Percentiles rank a stretch among this genome's conserved stretches.
Conservation (phyloP, 2,113 vertebrate genomes). For the Hypanus sabinus region DNA sequence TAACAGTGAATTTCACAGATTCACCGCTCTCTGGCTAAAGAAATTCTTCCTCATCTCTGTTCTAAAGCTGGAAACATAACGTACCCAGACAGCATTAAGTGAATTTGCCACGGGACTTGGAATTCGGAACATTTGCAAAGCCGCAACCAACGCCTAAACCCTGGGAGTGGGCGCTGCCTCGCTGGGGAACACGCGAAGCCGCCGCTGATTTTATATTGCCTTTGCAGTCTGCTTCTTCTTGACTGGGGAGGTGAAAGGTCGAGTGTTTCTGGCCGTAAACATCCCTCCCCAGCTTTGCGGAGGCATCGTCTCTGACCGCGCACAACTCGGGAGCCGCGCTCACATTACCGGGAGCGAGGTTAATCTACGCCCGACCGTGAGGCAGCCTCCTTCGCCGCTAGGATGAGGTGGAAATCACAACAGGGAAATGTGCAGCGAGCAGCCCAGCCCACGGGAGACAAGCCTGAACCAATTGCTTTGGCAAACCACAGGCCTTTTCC, state of each 20-base stretch:
- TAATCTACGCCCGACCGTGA: no score
- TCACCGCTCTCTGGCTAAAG: no score
- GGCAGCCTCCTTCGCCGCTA: not conserved
- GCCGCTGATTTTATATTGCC: no score
- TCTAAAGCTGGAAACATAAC: not conserved
- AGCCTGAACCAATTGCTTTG: not conserved
- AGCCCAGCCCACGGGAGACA: not conserved
- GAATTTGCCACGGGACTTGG: not conserved
- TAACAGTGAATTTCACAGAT: no score
- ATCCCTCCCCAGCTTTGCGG: not conserved
- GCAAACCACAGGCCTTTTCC: not conserved
- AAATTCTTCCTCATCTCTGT: not conserved
- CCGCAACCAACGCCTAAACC: not conserved
- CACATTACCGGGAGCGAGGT: not conserved
- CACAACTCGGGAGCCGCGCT: not conserved
- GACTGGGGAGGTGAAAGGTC: not conserved
- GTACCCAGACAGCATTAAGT: not conserved
- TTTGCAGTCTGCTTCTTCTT: not conserved
- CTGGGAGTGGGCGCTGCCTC: not conserved
- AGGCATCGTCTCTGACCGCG: not conserved
- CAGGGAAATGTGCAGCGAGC: not conserved
- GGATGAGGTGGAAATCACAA: no score
- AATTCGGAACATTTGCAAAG: not conserved
- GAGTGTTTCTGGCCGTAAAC: not conserved
- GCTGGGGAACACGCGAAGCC: not conserved